A percentile compares a stretch with the other conserved stretches of the same genome.
Evolutionary conservation across 2,113 vertebrate species (phyloP).

Genomic region (Elachura formosa): DNA sequence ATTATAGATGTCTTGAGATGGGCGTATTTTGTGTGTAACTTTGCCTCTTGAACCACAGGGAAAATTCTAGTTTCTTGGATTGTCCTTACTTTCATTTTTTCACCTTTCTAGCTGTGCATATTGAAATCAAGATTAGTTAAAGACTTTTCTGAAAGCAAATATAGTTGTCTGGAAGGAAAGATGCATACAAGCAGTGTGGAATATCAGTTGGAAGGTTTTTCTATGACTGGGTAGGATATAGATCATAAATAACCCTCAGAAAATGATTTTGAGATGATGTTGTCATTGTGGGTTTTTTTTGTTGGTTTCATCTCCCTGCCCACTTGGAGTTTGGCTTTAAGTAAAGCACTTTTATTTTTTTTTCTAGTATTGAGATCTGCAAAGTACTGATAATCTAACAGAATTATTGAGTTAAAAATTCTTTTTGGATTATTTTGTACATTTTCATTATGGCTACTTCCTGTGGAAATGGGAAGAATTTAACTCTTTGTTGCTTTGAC

Average conservation of each 20-base stretch:
- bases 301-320: not conserved
- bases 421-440: not conserved
- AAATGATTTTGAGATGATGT: not conserved
- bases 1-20: not conserved
- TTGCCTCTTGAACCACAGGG: not conserved
- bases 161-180: not conserved
- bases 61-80: not conserved
- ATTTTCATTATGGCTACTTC: not conserved
- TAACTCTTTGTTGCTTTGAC: not conserved
- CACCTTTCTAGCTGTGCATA: not conserved
- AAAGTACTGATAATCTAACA: not conserved
- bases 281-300: not conserved
- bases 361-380: not conserved
- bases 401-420: not conserved
- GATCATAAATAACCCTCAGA: not conserved
- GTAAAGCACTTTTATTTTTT: not conserved
- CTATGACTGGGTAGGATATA: not conserved
- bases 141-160: not conserved
- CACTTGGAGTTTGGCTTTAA: fast-evolving
- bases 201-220: not conserved
- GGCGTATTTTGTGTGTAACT: not conserved
- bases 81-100: not conserved
- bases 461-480: not conserved
- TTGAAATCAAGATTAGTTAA: not conserved
- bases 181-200: not conserved